Conservation (phyloP, 2,113 vertebrate species). For the Psilopsiagon aurifrons region DNA sequence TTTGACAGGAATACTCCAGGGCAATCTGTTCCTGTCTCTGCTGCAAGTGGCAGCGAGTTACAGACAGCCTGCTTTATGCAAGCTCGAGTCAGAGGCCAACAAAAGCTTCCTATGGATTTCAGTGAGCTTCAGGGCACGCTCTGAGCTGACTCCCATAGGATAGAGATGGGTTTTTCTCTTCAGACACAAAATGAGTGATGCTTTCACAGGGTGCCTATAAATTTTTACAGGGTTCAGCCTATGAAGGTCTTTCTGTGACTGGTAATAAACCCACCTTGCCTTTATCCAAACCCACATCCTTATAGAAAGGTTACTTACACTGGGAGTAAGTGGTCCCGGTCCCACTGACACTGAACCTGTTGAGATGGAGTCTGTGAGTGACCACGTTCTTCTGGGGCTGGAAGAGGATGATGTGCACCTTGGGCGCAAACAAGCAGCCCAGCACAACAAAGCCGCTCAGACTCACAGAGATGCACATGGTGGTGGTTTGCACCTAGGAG, state of each 20-base stretch:
- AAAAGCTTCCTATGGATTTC: neutral
- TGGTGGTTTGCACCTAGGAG: slow-evolving; percentile 95
- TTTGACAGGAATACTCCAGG: neutral
- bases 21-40: neutral
- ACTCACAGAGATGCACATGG: slow-evolving; percentile 99
- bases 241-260: neutral
- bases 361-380: slow-evolving; percentile 94
- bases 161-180: neutral
- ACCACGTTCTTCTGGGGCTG: slow-evolving; percentile 99
- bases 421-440: slow-evolving; percentile 96
- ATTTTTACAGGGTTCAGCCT: too few species aligned
- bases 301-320: slow-evolving; percentile 78
- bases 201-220: neutral
- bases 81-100: rapidly evolving
- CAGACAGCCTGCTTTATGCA: neutral
- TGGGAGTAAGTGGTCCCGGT: slow-evolving; percentile 91
- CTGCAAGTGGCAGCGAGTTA: neutral
- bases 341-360: slow-evolving; percentile 95
- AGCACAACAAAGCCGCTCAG: slow-evolving; percentile 97
- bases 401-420: slow-evolving; percentile 98
- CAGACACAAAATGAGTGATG: neutral
- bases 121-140: neutral
- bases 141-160: neutral
- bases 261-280: neutral
- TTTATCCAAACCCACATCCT: neutral